Conservation (phyloP, 2,888 invertebrate genomes). For the Timandra comae region DNA sequence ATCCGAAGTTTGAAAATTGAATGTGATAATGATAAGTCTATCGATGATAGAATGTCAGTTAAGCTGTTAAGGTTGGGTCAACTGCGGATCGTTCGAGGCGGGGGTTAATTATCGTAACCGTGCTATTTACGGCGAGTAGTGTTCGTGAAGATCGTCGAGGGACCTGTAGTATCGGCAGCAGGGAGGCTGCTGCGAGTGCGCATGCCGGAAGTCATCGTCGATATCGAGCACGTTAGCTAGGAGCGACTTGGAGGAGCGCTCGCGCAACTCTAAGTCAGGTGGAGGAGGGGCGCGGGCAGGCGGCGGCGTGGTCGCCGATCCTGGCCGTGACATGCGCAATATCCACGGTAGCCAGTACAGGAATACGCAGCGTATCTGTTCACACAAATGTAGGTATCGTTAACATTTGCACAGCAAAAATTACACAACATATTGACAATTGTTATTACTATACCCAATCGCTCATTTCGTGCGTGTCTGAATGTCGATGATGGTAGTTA, state of each 20-base stretch:
- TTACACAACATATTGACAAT: background rate
- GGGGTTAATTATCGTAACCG: slow-evolving; percentile 72
- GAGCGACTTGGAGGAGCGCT: slow-evolving; percentile 94
- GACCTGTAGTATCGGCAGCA: slow-evolving; percentile 89
- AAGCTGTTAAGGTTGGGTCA: slow-evolving; percentile 65
- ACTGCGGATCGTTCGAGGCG: slow-evolving; percentile 70
- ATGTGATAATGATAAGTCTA: slow-evolving; percentile 29
- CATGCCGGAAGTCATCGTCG: slow-evolving; percentile 94
- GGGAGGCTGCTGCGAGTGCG: slow-evolving; percentile 83
- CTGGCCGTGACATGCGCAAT: slow-evolving; percentile 92
- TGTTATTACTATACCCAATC: slow-evolving; percentile 86
- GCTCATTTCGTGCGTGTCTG: slow-evolving; percentile 98
- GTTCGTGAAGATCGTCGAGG: slow-evolving; percentile 78
- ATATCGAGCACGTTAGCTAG: slow-evolving; percentile 97
- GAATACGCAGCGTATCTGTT: slow-evolving; percentile 91
- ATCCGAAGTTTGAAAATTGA: slow-evolving; percentile 40
- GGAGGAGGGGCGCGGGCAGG: slow-evolving; percentile 85
- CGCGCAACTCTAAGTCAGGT: slow-evolving; percentile 91
- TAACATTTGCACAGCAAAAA: background rate
- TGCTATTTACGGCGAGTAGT: slow-evolving; percentile 75
- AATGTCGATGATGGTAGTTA: slow-evolving; percentile 97
- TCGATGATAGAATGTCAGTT: slow-evolving; percentile 28
- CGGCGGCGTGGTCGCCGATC: slow-evolving; percentile 77
- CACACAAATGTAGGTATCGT: background rate
- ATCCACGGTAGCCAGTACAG: slow-evolving; percentile 98